A percentile compares a stretch with the other conserved stretches of the same genome.
These are phyloP conservation scores for Lagenorhynchus albirostris DNA, from an alignment of 2,113 vertebrate genomes.

Conservation along the genomic window DNA sequence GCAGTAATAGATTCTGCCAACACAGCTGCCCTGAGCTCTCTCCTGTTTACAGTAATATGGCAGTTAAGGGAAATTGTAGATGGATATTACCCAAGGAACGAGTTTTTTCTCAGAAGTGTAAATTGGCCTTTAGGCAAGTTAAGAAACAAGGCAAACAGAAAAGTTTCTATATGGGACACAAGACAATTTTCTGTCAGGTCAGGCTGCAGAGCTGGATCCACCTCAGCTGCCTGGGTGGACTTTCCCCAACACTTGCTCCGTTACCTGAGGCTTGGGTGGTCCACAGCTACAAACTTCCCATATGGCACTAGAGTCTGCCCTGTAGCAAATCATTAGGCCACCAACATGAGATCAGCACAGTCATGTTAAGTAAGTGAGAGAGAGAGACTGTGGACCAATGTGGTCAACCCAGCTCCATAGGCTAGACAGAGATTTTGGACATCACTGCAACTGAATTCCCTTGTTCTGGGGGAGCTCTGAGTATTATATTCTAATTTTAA, in stretches of 20 bases:
- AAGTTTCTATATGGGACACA: neutral
- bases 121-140: slow-evolving; percentile 25
- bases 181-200: neutral
- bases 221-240: neutral
- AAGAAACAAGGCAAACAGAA: slow-evolving; percentile 32
- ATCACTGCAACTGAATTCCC: neutral
- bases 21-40: slow-evolving; percentile 27
- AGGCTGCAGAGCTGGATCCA: neutral
- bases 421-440: neutral
- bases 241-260: neutral
- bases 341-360: neutral
- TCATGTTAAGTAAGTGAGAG: neutral
- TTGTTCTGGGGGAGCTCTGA: neutral
- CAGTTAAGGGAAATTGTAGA: slow-evolving; percentile 46
- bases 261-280: neutral
- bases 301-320: neutral
- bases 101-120: slow-evolving; percentile 47
- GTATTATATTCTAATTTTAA: neutral
- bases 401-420: neutral
- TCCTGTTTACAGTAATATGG: slow-evolving; percentile 49
- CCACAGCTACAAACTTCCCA: neutral
- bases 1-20: slow-evolving; percentile 40
- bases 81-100: slow-evolving; percentile 43
- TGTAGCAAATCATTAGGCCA: neutral
- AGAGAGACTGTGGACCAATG: neutral